These are phyloP conservation scores for Drosophila kuntzei DNA, from an alignment of 2,888 invertebrate genomes.

Conservation along the genomic window DNA sequence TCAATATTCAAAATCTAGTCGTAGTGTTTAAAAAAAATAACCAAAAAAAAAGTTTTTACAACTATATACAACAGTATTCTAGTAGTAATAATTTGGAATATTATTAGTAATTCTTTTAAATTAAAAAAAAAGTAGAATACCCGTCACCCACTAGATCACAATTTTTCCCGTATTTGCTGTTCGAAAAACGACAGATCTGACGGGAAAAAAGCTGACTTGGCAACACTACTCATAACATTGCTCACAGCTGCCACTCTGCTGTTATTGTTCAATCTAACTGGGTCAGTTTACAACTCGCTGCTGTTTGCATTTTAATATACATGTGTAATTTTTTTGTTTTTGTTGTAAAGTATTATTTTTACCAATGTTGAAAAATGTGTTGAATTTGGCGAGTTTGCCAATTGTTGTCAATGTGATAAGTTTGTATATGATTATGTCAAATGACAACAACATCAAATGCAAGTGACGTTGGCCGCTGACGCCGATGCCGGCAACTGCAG, in stretches of 20 bases:
- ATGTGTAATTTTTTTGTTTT: slow-evolving; percentile 13
- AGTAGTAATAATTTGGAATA: too few species aligned
- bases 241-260: slow-evolving; percentile 59
- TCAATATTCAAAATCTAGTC: too few species aligned
- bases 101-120: too few species aligned
- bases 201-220: too few species aligned
- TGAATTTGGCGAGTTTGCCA: slow-evolving; percentile 11
- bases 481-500: slow-evolving; percentile 61
- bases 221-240: too few species aligned
- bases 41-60: too few species aligned
- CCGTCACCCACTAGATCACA: too few species aligned
- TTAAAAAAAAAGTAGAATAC: too few species aligned
- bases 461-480: slow-evolving; percentile 22
- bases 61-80: too few species aligned
- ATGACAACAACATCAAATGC: slow-evolving; percentile 23
- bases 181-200: too few species aligned
- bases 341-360: slow-evolving; percentile 12
- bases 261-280: slow-evolving; percentile 62
- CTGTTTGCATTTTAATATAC: slow-evolving; percentile 27
- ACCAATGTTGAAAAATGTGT: slow-evolving; percentile 30
- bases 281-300: slow-evolving; percentile 58
- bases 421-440: slow-evolving; percentile 17
- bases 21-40: too few species aligned
- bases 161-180: too few species aligned
- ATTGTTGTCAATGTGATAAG: slow-evolving; percentile 2